Evolutionary conservation across 2,797 vertebrate genomes (phyloP).

Genomic region (Neomorphus geoffroyi): DNA sequence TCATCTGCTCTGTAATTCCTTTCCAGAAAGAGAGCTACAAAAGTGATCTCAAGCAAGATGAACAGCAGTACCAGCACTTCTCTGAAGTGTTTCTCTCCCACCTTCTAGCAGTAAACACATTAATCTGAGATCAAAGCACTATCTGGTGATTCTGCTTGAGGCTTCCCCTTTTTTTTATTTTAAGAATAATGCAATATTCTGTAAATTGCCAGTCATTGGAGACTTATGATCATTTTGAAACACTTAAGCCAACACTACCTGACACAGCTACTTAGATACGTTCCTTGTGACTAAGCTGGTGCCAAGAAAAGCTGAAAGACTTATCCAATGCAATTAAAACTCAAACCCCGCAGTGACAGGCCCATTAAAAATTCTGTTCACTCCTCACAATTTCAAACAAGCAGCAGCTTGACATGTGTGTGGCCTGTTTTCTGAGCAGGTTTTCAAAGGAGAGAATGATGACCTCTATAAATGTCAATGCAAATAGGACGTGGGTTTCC

Average conservation of each 20-base stretch:
- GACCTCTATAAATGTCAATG: background rate
- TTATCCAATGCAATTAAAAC: background rate
- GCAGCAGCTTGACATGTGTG: background rate
- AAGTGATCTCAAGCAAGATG: background rate
- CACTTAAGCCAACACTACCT: background rate
- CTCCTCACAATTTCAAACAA: background rate
- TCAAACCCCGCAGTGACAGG: background rate
- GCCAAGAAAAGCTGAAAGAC: background rate
- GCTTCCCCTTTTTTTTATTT: background rate
- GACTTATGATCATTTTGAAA: background rate
- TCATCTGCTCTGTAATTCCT: background rate
- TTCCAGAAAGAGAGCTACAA: background rate
- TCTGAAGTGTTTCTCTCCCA: background rate
- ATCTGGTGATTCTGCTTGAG: background rate
- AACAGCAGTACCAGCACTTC: background rate
- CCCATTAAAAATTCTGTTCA: background rate
- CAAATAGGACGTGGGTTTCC: fast-evolving
- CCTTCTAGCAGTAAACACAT: background rate
- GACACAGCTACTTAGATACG: background rate
- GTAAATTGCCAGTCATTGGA: background rate
- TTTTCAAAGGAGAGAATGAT: background rate
- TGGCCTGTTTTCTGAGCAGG: background rate
- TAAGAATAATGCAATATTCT: background rate
- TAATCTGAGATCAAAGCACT: background rate
- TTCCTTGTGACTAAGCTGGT: background rate